Evolutionary conservation across 2,888 invertebrate genomes (phyloP).

Genomic region (Leptinotarsa tumamoca): DNA sequence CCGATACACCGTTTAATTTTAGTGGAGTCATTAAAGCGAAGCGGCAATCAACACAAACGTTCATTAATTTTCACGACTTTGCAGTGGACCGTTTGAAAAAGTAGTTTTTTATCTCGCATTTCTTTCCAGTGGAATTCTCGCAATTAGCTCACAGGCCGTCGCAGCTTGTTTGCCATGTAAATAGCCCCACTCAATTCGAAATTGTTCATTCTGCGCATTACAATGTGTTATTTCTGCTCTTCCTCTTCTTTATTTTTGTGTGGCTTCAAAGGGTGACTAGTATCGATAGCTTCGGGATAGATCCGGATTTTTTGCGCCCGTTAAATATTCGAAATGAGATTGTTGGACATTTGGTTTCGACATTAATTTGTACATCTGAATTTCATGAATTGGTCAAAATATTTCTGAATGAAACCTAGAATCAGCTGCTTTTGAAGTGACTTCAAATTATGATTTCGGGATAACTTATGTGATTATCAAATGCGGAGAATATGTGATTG

Average conservation of each 20-base stretch:
- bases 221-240: constrained; percentile 13
- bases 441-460: no score
- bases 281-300: not conserved
- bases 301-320: not conserved
- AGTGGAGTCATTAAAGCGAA: constrained; percentile 8
- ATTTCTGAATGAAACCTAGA: no score
- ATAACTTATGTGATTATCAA: no score
- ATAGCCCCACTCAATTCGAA: constrained; percentile 16
- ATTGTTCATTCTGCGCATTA: constrained; percentile 7
- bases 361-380: no score
- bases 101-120: constrained; percentile 17
- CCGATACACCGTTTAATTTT: constrained; percentile 12
- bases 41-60: constrained; percentile 19
- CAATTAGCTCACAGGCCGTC: constrained; percentile 19
- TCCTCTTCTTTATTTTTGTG: constrained; percentile 4
- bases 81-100: constrained; percentile 19
- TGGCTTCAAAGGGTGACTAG: not conserved
- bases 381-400: no score
- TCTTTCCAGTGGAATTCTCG: constrained; percentile 15
- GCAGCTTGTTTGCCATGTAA: constrained; percentile 25
- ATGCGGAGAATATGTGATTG: no score
- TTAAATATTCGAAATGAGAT: not conserved
- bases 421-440: no score
- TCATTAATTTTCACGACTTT: constrained; percentile 20
- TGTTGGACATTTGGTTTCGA: no score